These are phyloP conservation scores for Tillus elongatus DNA, from an alignment of 2,888 invertebrate genomes.

Conservation along the genomic window DNA sequence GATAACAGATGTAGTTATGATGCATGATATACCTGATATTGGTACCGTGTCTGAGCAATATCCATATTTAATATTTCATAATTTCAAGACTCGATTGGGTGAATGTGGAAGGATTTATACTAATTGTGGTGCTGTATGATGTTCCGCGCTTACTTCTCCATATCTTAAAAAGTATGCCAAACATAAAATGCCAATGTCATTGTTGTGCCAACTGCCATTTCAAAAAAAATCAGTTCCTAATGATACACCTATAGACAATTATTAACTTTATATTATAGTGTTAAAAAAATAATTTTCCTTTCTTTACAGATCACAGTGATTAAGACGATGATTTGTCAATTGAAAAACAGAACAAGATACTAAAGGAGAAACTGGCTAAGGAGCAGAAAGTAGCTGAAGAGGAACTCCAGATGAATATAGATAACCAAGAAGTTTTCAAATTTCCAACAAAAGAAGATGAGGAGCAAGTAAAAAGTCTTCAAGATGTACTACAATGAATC, in stretches of 20 bases:
- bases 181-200: no score
- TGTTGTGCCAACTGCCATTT: no score
- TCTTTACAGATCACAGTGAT: no score
- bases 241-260: no score
- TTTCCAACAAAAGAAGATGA: constrained; percentile 72
- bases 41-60: constrained; percentile 95
- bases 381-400: constrained; percentile 67
- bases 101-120: no score
- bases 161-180: no score
- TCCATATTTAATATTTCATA: constrained; percentile 94
- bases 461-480: constrained; percentile 61
- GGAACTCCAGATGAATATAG: constrained; percentile 74
- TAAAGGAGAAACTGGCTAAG: constrained; percentile 62
- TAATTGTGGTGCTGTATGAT: no score
- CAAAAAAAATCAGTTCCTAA: no score
- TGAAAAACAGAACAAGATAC: constrained; percentile 71
- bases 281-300: no score
- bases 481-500: constrained; percentile 82
- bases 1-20: constrained; percentile 89
- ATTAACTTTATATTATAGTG: no score
- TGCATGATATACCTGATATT: constrained; percentile 93
- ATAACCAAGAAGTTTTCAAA: constrained; percentile 64
- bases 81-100: constrained; percentile 83
- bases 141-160: no score
- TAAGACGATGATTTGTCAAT: constrained; percentile 59